phyloP scores from a whole-genome alignment of 2,888 invertebrate genomes.

The Pachycephus smyrnensis region DNA sequence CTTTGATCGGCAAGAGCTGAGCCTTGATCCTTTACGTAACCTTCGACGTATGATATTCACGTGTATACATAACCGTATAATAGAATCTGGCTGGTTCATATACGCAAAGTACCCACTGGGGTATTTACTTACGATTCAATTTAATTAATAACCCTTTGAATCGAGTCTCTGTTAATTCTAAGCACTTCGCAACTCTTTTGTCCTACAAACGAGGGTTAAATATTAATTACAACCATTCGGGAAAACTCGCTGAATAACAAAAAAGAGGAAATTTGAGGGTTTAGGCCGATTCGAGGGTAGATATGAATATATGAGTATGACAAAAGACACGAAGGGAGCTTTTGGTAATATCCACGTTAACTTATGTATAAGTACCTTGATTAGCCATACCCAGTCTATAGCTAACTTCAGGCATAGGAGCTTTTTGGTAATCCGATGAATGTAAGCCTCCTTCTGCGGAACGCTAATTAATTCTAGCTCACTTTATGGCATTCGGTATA shows the following conservation, averaged over 20 bases:
- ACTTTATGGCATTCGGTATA: conserved; percentile 15
- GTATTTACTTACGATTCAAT: not conserved
- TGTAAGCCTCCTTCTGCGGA: not conserved
- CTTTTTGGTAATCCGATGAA: not conserved
- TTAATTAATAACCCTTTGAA: not conserved
- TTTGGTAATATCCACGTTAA: not conserved
- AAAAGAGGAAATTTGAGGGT: not conserved
- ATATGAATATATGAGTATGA: not conserved
- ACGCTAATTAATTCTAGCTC: conserved; percentile 20
- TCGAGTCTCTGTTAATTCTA: not conserved
- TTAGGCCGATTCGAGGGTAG: not conserved
- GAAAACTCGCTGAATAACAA: not conserved
- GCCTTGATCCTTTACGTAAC: not conserved
- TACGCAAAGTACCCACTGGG: not conserved
- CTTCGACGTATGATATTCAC: not conserved
- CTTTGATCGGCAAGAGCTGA: not conserved
- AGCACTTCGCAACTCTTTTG: not conserved
- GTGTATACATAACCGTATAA: too few relatives aligned
- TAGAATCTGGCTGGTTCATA: too few relatives aligned
- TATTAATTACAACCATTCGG: not conserved
- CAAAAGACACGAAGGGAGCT: not conserved
- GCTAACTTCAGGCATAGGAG: not conserved
- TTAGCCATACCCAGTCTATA: not conserved
- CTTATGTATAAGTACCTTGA: not conserved
- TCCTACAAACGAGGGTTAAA: not conserved